Evolutionary conservation across 2,797 vertebrate genomes (phyloP), one percentile per base, ranked within the genome.

Genomic region (Sciurus carolinensis): DNA sequence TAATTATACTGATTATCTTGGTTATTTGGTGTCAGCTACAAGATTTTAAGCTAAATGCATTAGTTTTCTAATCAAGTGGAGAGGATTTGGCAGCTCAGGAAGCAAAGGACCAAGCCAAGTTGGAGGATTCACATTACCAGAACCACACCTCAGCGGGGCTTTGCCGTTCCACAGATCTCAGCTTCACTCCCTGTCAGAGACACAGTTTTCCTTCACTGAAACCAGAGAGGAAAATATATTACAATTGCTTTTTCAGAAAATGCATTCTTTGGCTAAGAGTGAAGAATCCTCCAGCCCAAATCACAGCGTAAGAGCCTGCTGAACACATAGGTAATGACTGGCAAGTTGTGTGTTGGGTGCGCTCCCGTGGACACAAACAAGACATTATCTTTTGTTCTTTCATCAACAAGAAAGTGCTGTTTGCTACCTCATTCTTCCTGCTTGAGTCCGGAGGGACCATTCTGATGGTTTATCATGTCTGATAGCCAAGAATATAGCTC

Each of bases 401-500:
- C 12, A 93, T 36, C 17, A 69, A 36, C 67, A 95, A 96, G 33
- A 93, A 28, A 85, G 79, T 79, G 13, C 6, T 83, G 10, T 94
- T 87, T 94, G 15, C 81, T 85, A 33, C 52, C 33, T 80, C 22
- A 33, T 59, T 95, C 85, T 86, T 42, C 89, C 59, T 81, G 18
- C 91, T 73, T 95, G n/a, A 42, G 33, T 71, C 67, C 93, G 64
- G 75, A 95, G 91, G 95, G 80, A 95, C 92, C 79, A 22, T 47
- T 94, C 75, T 47, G 8, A 57, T 44, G 42, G 59, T 72, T 86
- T 73, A 33, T 82, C 42, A 15, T 84, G 92, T 69, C 87, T 69
- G 54, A 59, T 47, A 67, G 52, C 47, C 7, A 1, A 92, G 76
- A n/a, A 79, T 13, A 91, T 67, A 22, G 8, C 72, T 93, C 81